Base-by-base conservation (phyloP, 2,888 invertebrate genomes). In the Nowickia ferox region DNA sequence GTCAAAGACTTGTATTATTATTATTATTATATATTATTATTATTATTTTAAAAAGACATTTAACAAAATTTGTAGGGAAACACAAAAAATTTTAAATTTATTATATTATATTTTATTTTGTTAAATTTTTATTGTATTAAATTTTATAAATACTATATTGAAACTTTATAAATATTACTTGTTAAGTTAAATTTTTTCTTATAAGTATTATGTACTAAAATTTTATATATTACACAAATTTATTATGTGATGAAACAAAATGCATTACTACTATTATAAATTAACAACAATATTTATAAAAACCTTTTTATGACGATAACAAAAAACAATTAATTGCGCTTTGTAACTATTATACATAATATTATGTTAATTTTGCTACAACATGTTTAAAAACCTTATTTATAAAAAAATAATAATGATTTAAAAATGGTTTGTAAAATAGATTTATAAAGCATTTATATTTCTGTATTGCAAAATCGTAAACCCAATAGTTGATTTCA, bases 71-170 rank as follows among this genome's bases (percentile, higher is more conserved):
- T 30, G 30, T 6, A 30, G 30, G 30, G 5, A 30, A 30, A 30
- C 30, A 30, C 30, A 0, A 30, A 30, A 30, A 30, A 30, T 30
- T 30, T 6, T 30, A 30, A 6, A 30, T 6, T 30, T 30, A 6
- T 22, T n/a, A 22, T 22, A 22, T 30, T 30, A 30, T 30, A 30
- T 30, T 30, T 30, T 30, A 30, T 6, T 30, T 5, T 30, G 6
- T 30, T 30, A 30, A 30, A 30, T 30, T 30, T 55, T 44, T 40
- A 71, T 22, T 71, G 19, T 71, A 71, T 72, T 72, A 48, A 71
- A 71, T 61, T 75, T 71, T 83, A 77, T 77, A 83, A 77, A 83
- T 83, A 77, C 63, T 78, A 65, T 78, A 84, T 78, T 40, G 30
- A 30, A 30, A 30, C 72, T 84, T 74, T 51, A 8, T 13, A 22